Percentiles rank a stretch among this genome's conserved stretches.
Evolutionary conservation across 2,113 vertebrate species (phyloP).

Genomic region (Hoplias malabaricus): DNA sequence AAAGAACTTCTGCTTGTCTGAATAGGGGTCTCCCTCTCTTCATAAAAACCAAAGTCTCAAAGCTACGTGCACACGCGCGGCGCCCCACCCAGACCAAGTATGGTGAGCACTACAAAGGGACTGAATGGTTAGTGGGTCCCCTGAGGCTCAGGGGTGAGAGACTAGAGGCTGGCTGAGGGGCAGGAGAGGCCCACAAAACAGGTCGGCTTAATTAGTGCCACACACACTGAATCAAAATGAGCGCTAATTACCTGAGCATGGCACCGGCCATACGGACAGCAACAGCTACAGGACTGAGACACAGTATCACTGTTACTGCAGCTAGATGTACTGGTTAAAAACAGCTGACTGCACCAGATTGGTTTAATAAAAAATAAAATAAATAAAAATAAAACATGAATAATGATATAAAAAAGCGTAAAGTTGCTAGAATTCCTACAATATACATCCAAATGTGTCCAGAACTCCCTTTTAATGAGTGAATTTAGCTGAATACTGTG

Average conservation of each 20-base stretch:
- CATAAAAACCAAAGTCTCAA: background rate
- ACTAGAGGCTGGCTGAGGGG: conserved; percentile 69
- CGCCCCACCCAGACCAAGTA: conserved; percentile 36
- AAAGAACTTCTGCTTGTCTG: background rate
- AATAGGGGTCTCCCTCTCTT: conserved; percentile 2
- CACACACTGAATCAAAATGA: conserved; percentile 82
- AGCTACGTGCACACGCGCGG: conserved; percentile 14
- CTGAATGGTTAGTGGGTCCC: conserved; percentile 28
- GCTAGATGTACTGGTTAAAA: no score
- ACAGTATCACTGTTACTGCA: no score
- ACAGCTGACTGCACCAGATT: no score
- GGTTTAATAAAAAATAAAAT: no score
- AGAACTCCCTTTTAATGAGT: no score
- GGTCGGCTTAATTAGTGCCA: conserved; percentile 83
- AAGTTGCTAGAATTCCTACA: no score
- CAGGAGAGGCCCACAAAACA: conserved; percentile 67
- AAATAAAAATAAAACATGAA: no score
- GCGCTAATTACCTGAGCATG: conserved; percentile 82
- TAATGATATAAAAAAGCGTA: no score
- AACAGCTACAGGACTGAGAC: conserved; percentile 48
- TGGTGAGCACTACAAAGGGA: conserved; percentile 33
- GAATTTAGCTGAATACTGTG: no score
- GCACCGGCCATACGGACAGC: conserved; percentile 68
- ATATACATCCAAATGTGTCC: no score
- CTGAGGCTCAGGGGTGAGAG: conserved; percentile 55